Percentiles rank a stretch among this genome's conserved stretches.
These are phyloP conservation scores for Brachionus sp. DNA, from an alignment of 1,140 invertebrate species.

Conservation along the genomic window DNA sequence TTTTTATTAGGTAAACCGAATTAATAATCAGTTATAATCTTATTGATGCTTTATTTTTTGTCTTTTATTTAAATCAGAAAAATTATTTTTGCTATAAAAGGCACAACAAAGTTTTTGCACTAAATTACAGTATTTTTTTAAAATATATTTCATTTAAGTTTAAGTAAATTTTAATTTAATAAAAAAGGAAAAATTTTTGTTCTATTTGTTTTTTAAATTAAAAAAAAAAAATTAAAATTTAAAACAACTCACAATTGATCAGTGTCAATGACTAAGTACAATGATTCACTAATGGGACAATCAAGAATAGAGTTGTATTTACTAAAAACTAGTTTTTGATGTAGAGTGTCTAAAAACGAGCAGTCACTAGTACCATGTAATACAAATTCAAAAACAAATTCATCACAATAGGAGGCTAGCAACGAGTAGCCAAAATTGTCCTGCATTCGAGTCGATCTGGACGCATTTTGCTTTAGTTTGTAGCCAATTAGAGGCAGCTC, in stretches of 20 bases:
- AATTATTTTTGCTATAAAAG: too few relatives aligned
- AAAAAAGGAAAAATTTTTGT: too few relatives aligned
- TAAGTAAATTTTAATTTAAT: too few relatives aligned
- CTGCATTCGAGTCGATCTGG: background rate
- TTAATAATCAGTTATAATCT: too few relatives aligned
- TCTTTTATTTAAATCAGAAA: too few relatives aligned
- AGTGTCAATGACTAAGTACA: slow-evolving; percentile 30
- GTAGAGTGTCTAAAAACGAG: background rate
- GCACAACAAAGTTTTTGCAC: too few relatives aligned
- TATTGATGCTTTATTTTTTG: too few relatives aligned
- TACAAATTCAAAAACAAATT: slow-evolving; percentile 39
- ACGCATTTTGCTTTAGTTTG: background rate
- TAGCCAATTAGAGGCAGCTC: slow-evolving; percentile 6
- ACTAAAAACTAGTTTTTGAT: slow-evolving; percentile 6
- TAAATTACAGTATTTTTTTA: too few relatives aligned
- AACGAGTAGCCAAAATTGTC: slow-evolving; percentile 33
- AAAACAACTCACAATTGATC: slow-evolving; percentile 44
- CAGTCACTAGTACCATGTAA: slow-evolving; percentile 18
- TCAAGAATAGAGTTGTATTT: slow-evolving; percentile 13
- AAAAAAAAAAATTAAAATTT: background rate
- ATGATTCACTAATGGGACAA: slow-evolving; percentile 7
- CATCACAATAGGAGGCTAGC: slow-evolving; percentile 20
- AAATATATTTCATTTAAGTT: too few relatives aligned
- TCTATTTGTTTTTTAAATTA: too few relatives aligned
- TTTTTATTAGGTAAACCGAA: too few relatives aligned